Base-by-base conservation (phyloP, 2,888 invertebrate genomes). In the Pyrocoelia pectoralis region DNA sequence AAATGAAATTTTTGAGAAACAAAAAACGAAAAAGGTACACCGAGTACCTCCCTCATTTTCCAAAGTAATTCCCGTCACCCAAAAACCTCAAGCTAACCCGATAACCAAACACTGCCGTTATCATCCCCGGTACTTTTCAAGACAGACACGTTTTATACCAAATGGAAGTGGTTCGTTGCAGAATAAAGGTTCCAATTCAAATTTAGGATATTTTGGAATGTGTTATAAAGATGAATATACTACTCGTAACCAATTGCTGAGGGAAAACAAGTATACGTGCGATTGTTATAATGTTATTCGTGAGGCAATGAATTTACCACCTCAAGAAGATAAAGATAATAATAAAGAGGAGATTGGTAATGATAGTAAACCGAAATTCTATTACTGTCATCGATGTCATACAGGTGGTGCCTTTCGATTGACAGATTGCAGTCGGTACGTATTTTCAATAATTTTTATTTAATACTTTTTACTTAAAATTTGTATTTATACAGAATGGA, bases 1-100 rank as follows among this genome's bases (percentile, higher is more conserved):
- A 48, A 51, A 50, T 2, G 56, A 54, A 17, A 68, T 70, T 50
- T 67, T 70, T 40, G 64, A 67, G 38, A 10, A 58, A 0, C 46
- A 61, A 19, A 51, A 41, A 33, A 28, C 9, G 4, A 53, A 54
- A 33, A 50, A 49, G n/a, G 6, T 55, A 10, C n/a, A 33, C 8
- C 9, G n/a, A n/a, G n/a, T n/a, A 33, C 33, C n/a, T 10, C 33
- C 33, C 8, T 33, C 33, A 8, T 33, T 33, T 40, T 14, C 49
- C 28, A 33, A 28, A 49, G 18, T 48, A 1, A 12, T 49, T 12
- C 15, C 38, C 1, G 40, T 24, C 14, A 1, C 15, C 6, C 28
- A 13, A 29, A 19, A 5, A 38, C 24, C 24, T 3, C 33, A 33
- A 33, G n/a, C 2, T 33, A n/a, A n/a, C 8, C n/a, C 8, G 8